Percentiles rank a stretch among this genome's conserved stretches.
Evolutionary conservation across 2,888 invertebrate genomes (phyloP).

Genomic region (Tiphia femorata): DNA sequence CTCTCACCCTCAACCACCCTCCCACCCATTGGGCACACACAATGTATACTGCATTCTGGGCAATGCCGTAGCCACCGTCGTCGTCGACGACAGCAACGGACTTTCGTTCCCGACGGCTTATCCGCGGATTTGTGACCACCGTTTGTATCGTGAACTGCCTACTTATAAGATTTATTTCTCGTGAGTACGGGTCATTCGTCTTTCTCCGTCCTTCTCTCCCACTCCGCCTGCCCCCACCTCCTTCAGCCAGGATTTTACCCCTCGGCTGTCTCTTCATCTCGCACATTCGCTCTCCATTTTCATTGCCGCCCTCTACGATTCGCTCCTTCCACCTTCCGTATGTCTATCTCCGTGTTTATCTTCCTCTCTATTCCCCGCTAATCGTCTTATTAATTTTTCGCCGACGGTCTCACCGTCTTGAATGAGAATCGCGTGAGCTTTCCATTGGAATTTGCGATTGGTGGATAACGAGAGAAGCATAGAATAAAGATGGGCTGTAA

Average conservation of each 20-base stretch:
- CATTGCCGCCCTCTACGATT: neutral
- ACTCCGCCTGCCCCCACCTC: neutral
- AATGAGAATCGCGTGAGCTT: too few species aligned
- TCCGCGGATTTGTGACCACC: constrained; percentile 64
- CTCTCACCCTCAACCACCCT: neutral
- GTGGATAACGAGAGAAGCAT: too few species aligned
- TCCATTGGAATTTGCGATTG: too few species aligned
- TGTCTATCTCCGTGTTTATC: neutral
- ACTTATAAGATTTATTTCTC: constrained; percentile 64
- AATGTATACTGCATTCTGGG: constrained; percentile 53
- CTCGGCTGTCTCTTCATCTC: neutral
- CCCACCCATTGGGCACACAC: too few species aligned
- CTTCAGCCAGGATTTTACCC: neutral
- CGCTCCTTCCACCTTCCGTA: neutral
- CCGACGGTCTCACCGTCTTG: too few species aligned
- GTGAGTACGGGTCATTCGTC: constrained; percentile 12
- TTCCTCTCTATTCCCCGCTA: too few species aligned
- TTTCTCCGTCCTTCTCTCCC: constrained; percentile 8
- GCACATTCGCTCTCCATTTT: neutral
- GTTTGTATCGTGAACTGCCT: constrained; percentile 65
- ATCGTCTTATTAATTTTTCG: too few species aligned
- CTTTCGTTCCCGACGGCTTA: constrained; percentile 61
- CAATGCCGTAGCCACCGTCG: constrained; percentile 48
- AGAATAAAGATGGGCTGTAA: too few species aligned
- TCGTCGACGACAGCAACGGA: constrained; percentile 42